phyloP scores from a whole-genome alignment of 92 coral and sea anemone genomes.

The Blastomussa wellsi region DNA sequence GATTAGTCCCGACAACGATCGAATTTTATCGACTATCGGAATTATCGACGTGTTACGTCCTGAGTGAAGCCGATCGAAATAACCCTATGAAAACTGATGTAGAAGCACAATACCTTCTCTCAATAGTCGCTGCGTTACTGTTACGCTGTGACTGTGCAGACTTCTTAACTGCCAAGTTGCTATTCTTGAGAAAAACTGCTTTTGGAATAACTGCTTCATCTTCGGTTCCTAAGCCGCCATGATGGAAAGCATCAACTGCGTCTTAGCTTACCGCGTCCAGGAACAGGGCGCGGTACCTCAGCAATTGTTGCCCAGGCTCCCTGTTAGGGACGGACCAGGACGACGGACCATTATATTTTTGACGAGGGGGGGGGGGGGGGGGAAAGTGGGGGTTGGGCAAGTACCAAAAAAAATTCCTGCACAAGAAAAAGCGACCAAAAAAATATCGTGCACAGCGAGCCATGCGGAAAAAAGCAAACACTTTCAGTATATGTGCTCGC shows the following conservation, averaged over 20 bases:
- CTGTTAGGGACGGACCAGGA: no score
- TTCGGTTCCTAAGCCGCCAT: constrained; percentile 15
- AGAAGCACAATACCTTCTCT: constrained; percentile 9
- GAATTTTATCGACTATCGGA: no score
- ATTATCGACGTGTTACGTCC: no score
- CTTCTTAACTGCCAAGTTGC: constrained; percentile 5
- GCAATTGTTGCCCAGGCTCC: background rate
- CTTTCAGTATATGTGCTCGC: no score
- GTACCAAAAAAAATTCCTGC: no score
- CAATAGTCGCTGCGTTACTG: background rate
- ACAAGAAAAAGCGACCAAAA: no score
- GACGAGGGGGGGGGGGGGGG: background rate
- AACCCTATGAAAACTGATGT: background rate
- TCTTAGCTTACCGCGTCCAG: constrained; percentile 6
- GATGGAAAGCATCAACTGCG: background rate
- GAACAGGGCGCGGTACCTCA: constrained; percentile 4
- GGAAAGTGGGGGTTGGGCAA: no score
- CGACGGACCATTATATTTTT: no score
- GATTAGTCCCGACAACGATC: no score
- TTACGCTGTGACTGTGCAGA: background rate
- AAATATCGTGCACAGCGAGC: no score
- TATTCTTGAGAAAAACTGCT: constrained; percentile 16
- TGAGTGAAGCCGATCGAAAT: background rate
- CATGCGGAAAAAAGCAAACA: no score
- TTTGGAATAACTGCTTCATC: constrained; percentile 12